Conservation (phyloP, 2,888 invertebrate species). For the Ichneumoninae sp. region DNA sequence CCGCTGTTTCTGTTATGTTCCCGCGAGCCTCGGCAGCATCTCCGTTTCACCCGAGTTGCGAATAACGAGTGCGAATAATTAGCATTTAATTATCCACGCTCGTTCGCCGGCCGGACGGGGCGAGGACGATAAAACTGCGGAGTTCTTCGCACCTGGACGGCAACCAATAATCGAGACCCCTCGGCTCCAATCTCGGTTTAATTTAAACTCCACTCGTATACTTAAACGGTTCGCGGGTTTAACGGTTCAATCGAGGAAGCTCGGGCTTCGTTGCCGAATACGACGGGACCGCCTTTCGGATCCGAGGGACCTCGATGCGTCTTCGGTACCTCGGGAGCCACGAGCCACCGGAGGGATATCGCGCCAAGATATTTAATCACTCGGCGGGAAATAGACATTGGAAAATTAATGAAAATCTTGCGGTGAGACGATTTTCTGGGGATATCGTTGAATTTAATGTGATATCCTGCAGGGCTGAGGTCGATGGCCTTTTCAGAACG, state of each 20-base stretch:
- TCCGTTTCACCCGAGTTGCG: neutral
- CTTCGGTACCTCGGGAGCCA: too few species aligned
- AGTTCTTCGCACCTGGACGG: conserved; percentile 20
- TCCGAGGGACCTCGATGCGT: too few species aligned
- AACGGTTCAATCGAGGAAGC: neutral
- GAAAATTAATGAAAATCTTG: too few species aligned
- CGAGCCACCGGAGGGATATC: too few species aligned
- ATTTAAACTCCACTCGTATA: neutral
- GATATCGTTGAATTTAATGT: too few species aligned
- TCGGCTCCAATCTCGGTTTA: neutral
- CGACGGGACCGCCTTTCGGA: neutral
- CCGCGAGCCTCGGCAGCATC: neutral
- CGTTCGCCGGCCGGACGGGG: neutral
- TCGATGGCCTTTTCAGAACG: too few species aligned
- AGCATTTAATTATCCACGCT: conserved; percentile 48
- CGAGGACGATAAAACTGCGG: conserved; percentile 10
- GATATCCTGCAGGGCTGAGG: too few species aligned
- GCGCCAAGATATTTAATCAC: too few species aligned
- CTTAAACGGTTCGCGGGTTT: neutral
- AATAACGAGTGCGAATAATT: conserved; percentile 48
- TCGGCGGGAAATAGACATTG: too few species aligned
- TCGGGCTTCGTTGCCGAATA: neutral
- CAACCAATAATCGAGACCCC: conserved; percentile 9
- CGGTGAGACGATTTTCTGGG: too few species aligned
- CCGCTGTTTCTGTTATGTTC: neutral